Base-by-base conservation (phyloP, 2,113 vertebrate species). In the Haemorhous mexicanus region DNA sequence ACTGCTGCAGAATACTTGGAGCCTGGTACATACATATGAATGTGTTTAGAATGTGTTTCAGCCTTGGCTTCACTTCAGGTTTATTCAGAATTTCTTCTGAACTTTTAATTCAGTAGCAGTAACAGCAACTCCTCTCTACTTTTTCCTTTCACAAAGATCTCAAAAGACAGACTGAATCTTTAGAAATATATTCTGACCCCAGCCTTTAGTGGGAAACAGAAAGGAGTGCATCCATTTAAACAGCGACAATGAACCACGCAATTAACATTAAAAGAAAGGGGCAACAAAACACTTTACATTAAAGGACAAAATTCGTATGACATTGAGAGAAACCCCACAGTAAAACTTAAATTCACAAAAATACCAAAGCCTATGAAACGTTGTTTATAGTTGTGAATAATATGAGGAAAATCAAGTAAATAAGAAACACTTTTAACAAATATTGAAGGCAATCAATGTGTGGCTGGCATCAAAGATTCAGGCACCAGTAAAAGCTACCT, bases 231-330 rank as follows among this genome's bases (percentile, higher is more conserved):
- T 95, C 81, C 79, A 95, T 96, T 97, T 97, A 94, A 96, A 95
- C 39, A 89, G 37, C 87, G 85, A 96, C 94, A 96, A 94, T 84
- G 74, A 96, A 97, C 95, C 78, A 94, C 28, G 32, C 43, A 95
- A 97, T 97, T 96, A 97, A 84, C 89, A 95, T 91, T 91, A 96
- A 96, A 97, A 92, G 81, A 80, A 96, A 93, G 79, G 92, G 44
- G 58, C 13, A 62, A 94, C 49, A 72, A 85, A 94, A 55, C 37
- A 84, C 56, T 18, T 43, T 35, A 75, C 52, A 69, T 68, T 95
- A 90, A 93, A 96, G 92, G 92, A 94, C 84, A 97, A 96, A 97
- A 81, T 88, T 80, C 64, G 95, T 69, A 21, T 77, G 83, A 55
- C 53, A 91, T 72, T 62, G 75, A 86, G 68, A 83, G 66, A 87